Percentiles rank a stretch among this genome's conserved stretches.
Evolutionary conservation across 2,888 invertebrate genomes (phyloP).

Genomic region (Parochlus steinenii): DNA sequence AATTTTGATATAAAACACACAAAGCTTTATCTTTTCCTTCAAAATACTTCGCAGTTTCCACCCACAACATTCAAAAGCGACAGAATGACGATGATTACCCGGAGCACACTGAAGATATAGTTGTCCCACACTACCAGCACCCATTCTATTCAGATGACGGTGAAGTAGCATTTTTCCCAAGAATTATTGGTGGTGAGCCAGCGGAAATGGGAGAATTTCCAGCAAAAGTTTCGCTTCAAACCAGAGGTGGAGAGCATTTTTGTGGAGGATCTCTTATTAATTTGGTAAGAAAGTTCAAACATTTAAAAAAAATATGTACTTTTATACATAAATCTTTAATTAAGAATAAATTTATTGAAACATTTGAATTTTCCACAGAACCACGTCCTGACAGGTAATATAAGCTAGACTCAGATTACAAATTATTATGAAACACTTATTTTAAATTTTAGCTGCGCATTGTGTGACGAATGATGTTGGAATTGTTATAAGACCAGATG

Average conservation of each 20-base stretch:
- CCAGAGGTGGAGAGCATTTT: slow-evolving; percentile 9
- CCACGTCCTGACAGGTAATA: slow-evolving; percentile 13
- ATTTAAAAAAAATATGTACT: background rate
- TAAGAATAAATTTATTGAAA: background rate
- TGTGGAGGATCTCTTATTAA: slow-evolving; percentile 14
- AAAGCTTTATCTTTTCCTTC: too few relatives aligned
- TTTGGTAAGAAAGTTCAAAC: slow-evolving; percentile 2
- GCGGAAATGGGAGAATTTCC: slow-evolving; percentile 9
- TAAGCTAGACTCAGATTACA: too few relatives aligned
- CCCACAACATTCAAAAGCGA: too few relatives aligned
- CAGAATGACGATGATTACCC: too few relatives aligned
- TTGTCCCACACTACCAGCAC: slow-evolving; percentile 3
- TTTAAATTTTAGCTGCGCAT: too few relatives aligned
- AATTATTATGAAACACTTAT: too few relatives aligned
- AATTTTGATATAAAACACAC: too few relatives aligned
- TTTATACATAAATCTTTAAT: background rate
- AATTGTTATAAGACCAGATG: slow-evolving; percentile 5
- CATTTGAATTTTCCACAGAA: slow-evolving; percentile 2
- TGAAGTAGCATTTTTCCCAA: slow-evolving; percentile 9
- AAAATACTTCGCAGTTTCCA: too few relatives aligned
- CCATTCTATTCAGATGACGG: slow-evolving; percentile 5
- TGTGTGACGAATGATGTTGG: slow-evolving; percentile 10
- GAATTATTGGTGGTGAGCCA: slow-evolving; percentile 12
- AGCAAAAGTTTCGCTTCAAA: slow-evolving; percentile 11
- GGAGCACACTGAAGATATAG: too few relatives aligned